Conservation (phyloP, 1,140 invertebrate genomes). For the Penaeus japonicus region DNA sequence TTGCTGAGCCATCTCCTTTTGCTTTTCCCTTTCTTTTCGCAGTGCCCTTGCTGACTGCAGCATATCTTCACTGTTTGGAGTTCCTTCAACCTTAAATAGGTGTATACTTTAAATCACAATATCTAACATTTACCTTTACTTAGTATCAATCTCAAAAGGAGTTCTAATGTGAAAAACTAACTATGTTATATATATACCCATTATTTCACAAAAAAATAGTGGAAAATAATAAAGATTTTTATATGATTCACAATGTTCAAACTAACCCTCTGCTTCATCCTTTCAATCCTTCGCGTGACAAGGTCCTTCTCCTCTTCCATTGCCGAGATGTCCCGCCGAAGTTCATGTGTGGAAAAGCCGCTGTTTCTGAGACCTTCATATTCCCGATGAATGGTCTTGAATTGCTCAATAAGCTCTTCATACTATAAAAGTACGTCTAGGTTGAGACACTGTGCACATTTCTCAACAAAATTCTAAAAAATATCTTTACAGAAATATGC, state of each 20-base stretch:
- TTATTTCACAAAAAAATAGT: background rate
- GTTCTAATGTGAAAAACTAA: too few relatives aligned
- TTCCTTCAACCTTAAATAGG: slow-evolving; percentile 54
- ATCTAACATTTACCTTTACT: too few relatives aligned
- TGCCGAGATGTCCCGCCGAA: slow-evolving; percentile 70
- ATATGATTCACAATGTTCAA: background rate
- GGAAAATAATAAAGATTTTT: background rate
- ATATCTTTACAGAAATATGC: background rate
- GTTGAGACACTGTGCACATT: background rate
- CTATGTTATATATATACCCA: background rate
- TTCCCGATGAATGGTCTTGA: slow-evolving; percentile 82
- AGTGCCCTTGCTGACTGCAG: slow-evolving; percentile 71
- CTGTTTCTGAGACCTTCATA: slow-evolving; percentile 73
- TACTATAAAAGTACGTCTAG: slow-evolving; percentile 67
- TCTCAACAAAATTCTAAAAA: background rate
- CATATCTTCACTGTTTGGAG: slow-evolving; percentile 52
- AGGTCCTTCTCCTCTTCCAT: slow-evolving; percentile 89
- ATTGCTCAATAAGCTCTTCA: slow-evolving; percentile 80
- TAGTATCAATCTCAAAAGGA: too few relatives aligned
- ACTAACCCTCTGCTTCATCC: slow-evolving; percentile 72
- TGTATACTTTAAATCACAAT: too few relatives aligned
- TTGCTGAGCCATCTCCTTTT: slow-evolving; percentile 72
- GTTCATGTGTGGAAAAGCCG: slow-evolving; percentile 70
- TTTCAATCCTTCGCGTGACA: slow-evolving; percentile 75
- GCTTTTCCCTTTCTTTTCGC: slow-evolving; percentile 74